Percentiles rank a stretch among this genome's conserved stretches.
phyloP scores from a whole-genome alignment of 2,888 invertebrate genomes.

The Prosopocoilus inquinatus region DNA sequence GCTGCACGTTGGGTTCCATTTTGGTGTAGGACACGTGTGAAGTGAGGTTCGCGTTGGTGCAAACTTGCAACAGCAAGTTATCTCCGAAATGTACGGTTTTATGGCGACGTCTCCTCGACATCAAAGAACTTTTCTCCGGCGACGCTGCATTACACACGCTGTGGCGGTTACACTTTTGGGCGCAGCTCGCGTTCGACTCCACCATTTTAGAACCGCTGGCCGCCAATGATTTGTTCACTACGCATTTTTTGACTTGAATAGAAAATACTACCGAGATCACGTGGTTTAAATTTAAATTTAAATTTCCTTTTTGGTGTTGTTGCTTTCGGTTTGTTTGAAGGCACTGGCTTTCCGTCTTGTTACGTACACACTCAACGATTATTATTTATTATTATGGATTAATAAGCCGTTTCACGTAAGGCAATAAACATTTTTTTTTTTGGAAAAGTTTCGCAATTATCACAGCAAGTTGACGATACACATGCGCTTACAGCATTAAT shows the following conservation, averaged over 20 bases:
- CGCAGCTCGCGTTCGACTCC: constrained; percentile 47
- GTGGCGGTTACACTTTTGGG: constrained; percentile 43
- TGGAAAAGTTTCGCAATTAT: constrained; percentile 44
- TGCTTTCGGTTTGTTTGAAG: constrained; percentile 34
- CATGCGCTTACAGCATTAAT: not conserved
- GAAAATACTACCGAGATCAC: not conserved
- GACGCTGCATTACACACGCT: constrained; percentile 43
- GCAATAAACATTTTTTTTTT: constrained; percentile 33
- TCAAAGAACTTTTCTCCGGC: constrained; percentile 47
- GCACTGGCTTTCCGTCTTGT: constrained; percentile 37
- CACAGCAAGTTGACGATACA: constrained; percentile 47
- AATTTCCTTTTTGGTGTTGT: constrained; percentile 30
- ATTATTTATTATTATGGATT: constrained; percentile 14
- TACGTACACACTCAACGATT: constrained; percentile 30
- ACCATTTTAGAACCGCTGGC: constrained; percentile 40
- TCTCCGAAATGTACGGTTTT: constrained; percentile 79
- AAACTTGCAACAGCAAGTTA: constrained; percentile 71
- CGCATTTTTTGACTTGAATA: not conserved
- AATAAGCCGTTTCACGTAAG: constrained; percentile 44
- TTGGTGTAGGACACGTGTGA: constrained; percentile 50
- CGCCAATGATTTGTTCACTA: not conserved
- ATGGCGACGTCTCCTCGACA: constrained; percentile 70
- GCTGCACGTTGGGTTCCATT: constrained; percentile 75
- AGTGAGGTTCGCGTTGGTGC: constrained; percentile 64
- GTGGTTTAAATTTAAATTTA: not conserved